A percentile compares a stretch with the other conserved stretches of the same genome.
These are phyloP conservation scores for Drosophila nannoptera DNA, from an alignment of 1,140 invertebrate genomes.

Conservation along the genomic window DNA sequence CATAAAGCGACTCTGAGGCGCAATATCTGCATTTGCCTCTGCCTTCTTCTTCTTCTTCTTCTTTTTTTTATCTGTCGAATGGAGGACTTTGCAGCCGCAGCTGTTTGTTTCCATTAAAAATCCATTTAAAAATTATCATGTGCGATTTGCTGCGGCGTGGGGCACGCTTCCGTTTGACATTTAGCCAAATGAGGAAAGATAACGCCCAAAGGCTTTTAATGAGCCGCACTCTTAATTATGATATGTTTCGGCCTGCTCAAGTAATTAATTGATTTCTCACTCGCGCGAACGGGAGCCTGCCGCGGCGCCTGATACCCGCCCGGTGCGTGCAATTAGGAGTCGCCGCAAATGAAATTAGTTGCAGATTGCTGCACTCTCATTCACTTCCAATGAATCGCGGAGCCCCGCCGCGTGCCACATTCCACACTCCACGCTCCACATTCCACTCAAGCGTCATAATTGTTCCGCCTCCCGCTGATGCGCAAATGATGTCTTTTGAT, in stretches of 20 bases:
- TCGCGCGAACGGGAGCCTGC: not conserved
- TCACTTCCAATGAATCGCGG: slow-evolving; percentile 20
- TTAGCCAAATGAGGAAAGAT: slow-evolving; percentile 51
- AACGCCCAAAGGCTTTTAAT: slow-evolving; percentile 18
- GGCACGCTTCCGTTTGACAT: slow-evolving; percentile 51
- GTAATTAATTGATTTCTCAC: slow-evolving; percentile 11
- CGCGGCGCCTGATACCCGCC: not conserved
- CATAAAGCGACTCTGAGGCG: slow-evolving; percentile 30
- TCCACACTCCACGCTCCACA: not conserved
- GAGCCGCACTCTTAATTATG: slow-evolving; percentile 28
- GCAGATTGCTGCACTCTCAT: slow-evolving; percentile 22
- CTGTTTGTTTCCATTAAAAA: slow-evolving; percentile 63
- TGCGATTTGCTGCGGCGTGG: slow-evolving; percentile 37
- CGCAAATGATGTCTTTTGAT: slow-evolving; percentile 20
- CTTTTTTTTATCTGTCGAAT: not conserved
- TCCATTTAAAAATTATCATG: slow-evolving; percentile 63
- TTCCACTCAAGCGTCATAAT: slow-evolving; percentile 11
- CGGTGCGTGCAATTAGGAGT: slow-evolving; percentile 5
- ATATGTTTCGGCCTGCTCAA: not conserved
- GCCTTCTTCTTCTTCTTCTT: not conserved
- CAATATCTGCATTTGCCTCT: slow-evolving; percentile 15
- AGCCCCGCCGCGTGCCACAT: not conserved
- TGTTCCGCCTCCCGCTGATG: slow-evolving; percentile 9
- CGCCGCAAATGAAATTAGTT: slow-evolving; percentile 36
- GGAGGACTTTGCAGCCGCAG: slow-evolving; percentile 6